Evolutionary conservation across 2,888 invertebrate genomes (phyloP), one percentile per base, ranked within the genome.

Genomic region (Mongoloraphidia duomilia): DNA sequence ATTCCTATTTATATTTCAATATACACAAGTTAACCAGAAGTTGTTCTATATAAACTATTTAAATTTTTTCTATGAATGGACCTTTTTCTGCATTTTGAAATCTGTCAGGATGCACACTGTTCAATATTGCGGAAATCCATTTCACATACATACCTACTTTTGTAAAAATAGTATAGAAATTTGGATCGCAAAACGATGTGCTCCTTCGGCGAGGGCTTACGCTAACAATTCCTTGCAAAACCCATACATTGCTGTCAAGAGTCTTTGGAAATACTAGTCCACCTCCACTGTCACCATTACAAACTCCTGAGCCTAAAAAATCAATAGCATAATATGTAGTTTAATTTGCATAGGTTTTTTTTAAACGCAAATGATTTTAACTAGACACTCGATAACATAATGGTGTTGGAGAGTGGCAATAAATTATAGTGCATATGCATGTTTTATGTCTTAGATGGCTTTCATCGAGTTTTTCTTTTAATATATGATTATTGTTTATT

Each of bases 281-380:
- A 12, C 79, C 77, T 0, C 79, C 79, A 52, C 79, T 79, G 57
- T 79, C 79, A 0, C 80, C 79, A 58, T 79, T 79, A 41, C 78
- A 74, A 17, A 77, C 77, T 39, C 74, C 74, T 9, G 70, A 69
- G 11, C 70, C 75, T 75, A 58, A 12, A 62, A 53, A 36, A 42
- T 43, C 43, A 35, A 41, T 46, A 38, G 14, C n/a, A 40, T n/a
- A n/a, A n/a, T n/a, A n/a, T n/a, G n/a, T n/a, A n/a, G n/a, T n/a
- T n/a, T n/a, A n/a, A n/a, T 11, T 47, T 34, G 14, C 42, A 42
- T 10, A 33, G 2, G 33, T 4, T 17, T 42, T 3, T 26, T 43
- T 43, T 5, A 26, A 26, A 17, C 35, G n/a, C 6, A n/a, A 53
- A 4, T 35, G 10, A 12, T 9, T 26, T 47, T 37, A 35, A 34